phyloP scores from a whole-genome alignment of 1,140 invertebrate species.

The Agrilus planipennis region DNA sequence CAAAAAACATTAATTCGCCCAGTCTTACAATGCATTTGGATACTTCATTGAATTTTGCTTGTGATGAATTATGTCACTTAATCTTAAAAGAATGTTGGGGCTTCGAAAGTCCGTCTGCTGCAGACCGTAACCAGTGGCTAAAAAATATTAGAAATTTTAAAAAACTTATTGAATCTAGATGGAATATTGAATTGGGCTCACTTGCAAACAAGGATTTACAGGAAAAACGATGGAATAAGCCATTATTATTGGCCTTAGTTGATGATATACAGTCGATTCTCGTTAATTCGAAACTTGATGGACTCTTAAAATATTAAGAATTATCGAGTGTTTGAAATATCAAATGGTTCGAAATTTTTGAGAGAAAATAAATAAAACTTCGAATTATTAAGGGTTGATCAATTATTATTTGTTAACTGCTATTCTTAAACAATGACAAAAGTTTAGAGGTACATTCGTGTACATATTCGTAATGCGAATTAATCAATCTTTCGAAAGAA shows the following conservation, averaged over 20 bases:
- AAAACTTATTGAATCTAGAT: conserved; percentile 10
- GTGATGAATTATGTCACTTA: conserved; percentile 12
- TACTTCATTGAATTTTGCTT: conserved; percentile 12
- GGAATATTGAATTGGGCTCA: conserved; percentile 15
- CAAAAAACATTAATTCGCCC: conserved; percentile 13
- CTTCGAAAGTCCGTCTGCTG: conserved; percentile 11
- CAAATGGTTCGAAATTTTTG: no score
- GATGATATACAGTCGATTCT: conserved; percentile 9
- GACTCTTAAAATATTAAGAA: no score
- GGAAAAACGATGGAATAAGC: conserved; percentile 14
- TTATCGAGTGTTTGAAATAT: no score
- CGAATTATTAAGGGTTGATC: no score
- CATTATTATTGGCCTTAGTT: conserved; percentile 11
- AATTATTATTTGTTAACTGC: no score
- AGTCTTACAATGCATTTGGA: conserved; percentile 15
- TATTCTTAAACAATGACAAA: no score
- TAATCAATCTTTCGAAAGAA: no score
- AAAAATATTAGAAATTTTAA: conserved; percentile 17
- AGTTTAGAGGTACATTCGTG: no score
- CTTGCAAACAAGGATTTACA: conserved; percentile 15
- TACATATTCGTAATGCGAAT: no score
- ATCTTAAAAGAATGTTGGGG: conserved; percentile 13
- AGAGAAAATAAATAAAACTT: no score
- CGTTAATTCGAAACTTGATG: no score
- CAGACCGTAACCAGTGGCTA: conserved; percentile 7